These are phyloP conservation scores for Cygnus atratus DNA, from an alignment of 2,113 vertebrate species.

Conservation along the genomic window DNA sequence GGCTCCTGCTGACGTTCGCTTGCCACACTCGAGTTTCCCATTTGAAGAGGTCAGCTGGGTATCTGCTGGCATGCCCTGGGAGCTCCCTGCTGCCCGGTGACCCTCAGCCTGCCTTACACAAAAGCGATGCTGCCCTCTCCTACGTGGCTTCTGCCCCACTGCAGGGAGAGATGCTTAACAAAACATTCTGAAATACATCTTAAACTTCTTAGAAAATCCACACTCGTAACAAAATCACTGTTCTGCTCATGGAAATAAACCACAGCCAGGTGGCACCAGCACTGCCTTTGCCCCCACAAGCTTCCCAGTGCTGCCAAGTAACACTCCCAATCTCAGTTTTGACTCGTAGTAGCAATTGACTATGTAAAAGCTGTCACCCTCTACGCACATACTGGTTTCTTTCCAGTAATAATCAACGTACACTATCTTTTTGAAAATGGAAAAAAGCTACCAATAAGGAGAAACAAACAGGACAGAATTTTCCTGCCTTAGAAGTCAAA, in stretches of 20 bases:
- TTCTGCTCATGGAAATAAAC: not conserved
- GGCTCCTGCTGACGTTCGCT: not conserved
- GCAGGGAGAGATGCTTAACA: not conserved
- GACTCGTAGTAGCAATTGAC: not conserved
- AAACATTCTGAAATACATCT: not conserved
- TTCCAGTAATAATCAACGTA: not conserved
- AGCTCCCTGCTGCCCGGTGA: not conserved
- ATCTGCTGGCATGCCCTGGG: not conserved
- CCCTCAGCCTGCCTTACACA: not conserved
- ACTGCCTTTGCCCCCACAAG: not conserved
- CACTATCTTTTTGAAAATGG: not conserved
- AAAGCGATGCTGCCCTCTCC: not conserved
- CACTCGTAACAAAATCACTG: not conserved
- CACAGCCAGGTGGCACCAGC: not conserved
- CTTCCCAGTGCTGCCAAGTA: not conserved
- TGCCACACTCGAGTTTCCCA: not conserved
- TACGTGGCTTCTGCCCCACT: accelerated
- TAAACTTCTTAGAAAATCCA: not conserved
- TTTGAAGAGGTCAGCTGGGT: not conserved
- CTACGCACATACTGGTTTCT: not conserved
- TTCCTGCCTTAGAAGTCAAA: not conserved
- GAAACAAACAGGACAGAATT: not conserved
- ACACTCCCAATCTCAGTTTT: not conserved
- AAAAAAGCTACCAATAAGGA: not conserved
- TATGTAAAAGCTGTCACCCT: not conserved